Conservation (phyloP, 2,113 vertebrate species). For the Aix galericulata region DNA sequence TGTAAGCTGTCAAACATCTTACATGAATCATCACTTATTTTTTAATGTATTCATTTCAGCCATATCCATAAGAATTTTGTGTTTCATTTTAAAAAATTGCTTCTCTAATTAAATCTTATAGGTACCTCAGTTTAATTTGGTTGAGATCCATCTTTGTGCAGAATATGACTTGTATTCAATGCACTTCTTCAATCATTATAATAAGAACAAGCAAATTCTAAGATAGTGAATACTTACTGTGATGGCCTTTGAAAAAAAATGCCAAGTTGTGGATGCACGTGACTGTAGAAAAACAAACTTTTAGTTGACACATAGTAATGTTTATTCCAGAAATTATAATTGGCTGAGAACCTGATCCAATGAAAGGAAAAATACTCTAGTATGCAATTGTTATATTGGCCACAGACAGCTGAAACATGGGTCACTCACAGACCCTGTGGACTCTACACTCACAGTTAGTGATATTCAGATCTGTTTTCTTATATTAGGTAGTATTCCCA, state of each 20-base stretch:
- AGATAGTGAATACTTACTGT: neutral
- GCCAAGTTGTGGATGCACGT: neutral
- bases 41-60: neutral
- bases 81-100: neutral
- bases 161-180: neutral
- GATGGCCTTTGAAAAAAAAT: neutral
- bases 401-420: neutral
- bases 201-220: neutral
- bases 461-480: neutral
- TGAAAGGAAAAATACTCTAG: neutral
- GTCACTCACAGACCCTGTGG: neutral
- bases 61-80: neutral
- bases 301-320: neutral
- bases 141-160: neutral
- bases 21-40: neutral
- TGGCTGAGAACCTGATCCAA: neutral
- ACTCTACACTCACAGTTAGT: neutral
- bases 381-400: neutral
- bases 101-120: neutral
- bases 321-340: neutral
- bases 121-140: neutral
- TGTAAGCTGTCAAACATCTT: neutral
- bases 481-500: neutral
- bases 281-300: neutral
- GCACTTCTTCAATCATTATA: neutral